phyloP scores from a whole-genome alignment of 2,888 invertebrate genomes.

The Sinopyrophorus schimmeli region DNA sequence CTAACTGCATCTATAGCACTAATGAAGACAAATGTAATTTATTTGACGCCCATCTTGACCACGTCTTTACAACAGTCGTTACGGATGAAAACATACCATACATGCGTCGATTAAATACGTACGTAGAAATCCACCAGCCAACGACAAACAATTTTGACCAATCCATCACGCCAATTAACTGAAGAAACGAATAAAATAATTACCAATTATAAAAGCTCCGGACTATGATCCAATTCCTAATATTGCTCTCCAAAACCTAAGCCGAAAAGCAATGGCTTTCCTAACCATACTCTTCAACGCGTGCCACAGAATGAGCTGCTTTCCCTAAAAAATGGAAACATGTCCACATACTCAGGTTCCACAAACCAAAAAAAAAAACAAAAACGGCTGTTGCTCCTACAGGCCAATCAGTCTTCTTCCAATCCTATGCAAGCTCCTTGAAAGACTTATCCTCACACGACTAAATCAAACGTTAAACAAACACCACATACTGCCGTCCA shows the following conservation, averaged over 20 bases:
- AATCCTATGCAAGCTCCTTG: background rate
- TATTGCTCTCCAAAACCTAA: conserved; percentile 2
- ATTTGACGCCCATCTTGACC: no score
- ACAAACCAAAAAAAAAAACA: conserved; percentile 1
- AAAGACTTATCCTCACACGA: background rate
- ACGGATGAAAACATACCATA: background rate
- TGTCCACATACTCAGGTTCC: conserved; percentile 3
- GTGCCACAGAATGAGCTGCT: conserved; percentile 1
- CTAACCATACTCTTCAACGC: conserved; percentile 1
- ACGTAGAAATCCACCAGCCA: background rate
- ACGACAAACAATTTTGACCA: background rate
- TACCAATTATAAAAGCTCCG: background rate
- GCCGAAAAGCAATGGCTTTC: background rate
- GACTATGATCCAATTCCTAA: no score
- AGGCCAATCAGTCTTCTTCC: background rate
- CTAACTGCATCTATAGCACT: no score
- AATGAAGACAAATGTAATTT: no score
- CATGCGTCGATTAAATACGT: background rate
- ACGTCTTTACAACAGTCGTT: background rate
- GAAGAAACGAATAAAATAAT: background rate
- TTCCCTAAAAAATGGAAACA: background rate
- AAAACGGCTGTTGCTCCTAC: background rate
- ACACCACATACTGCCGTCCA: background rate
- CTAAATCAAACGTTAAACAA: background rate
- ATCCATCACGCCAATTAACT: background rate